These are phyloP conservation scores for Lipotes vexillifer DNA, from an alignment of 2,113 vertebrate genomes.

Conservation along the genomic window DNA sequence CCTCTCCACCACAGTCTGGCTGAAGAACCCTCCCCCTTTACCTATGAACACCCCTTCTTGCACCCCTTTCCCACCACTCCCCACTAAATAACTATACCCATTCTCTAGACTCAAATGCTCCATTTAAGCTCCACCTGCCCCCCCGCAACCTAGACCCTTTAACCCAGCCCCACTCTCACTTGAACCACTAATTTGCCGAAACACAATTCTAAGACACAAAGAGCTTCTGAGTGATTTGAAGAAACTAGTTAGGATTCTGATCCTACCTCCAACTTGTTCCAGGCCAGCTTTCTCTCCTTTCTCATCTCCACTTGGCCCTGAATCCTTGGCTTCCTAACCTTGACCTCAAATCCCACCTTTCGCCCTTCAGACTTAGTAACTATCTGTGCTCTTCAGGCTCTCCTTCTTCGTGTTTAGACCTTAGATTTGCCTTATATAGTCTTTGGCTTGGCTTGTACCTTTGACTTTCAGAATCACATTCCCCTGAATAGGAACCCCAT, in stretches of 20 bases:
- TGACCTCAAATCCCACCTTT: neutral
- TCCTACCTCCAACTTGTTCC: neutral
- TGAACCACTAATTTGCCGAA: neutral
- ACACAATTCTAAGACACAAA: conserved; percentile 5
- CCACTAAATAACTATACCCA: neutral
- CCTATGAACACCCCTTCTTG: neutral
- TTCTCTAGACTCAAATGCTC: neutral
- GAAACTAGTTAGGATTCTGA: neutral
- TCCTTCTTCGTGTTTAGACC: neutral
- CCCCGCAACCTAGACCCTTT: neutral
- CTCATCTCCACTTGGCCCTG: neutral
- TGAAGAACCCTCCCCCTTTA: neutral
- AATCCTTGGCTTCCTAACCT: neutral
- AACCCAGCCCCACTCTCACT: neutral
- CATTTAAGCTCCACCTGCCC: neutral
- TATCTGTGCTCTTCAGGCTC: neutral
- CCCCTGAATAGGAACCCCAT: neutral
- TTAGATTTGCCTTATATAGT: neutral
- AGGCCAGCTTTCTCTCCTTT: neutral
- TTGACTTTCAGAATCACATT: neutral
- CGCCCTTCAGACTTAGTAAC: neutral
- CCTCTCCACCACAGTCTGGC: neutral
- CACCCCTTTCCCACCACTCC: neutral
- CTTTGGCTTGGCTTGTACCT: neutral
- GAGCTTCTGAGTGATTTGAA: neutral